Evolutionary conservation across 2,113 vertebrate species (phyloP).

Genomic region (Hirundichthys speculiger): DNA sequence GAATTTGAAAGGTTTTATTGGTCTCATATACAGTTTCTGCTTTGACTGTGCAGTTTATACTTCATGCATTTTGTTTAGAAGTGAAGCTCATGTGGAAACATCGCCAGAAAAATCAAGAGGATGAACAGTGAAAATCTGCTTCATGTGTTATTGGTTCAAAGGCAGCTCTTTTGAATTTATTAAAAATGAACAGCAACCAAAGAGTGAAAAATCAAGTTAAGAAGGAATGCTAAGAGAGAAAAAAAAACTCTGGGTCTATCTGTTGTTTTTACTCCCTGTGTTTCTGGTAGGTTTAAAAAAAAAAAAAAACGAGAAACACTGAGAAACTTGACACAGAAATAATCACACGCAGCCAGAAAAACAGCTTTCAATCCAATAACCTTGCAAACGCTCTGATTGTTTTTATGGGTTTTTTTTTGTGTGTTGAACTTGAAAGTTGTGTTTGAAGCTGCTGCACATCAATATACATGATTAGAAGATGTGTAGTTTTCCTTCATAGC

Average conservation of each 20-base stretch:
- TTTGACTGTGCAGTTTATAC: too few relatives aligned
- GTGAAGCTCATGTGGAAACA: too few relatives aligned
- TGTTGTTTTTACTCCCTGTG: background rate
- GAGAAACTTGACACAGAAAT: background rate
- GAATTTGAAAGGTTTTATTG: too few relatives aligned
- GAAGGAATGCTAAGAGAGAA: background rate
- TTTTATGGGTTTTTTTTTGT: background rate
- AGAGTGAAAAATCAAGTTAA: background rate
- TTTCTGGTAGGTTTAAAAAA: background rate
- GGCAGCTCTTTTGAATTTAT: slow-evolving; percentile 15
- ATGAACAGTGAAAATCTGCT: slow-evolving; percentile 1
- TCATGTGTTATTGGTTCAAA: slow-evolving; percentile 25
- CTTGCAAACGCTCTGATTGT: background rate
- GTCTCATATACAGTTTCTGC: too few relatives aligned
- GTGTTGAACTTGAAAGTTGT: background rate
- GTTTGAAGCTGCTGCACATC: background rate
- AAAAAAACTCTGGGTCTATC: background rate
- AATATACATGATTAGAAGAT: too few relatives aligned
- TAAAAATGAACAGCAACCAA: slow-evolving; percentile 27
- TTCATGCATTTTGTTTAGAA: too few relatives aligned
- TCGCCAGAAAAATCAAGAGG: background rate
- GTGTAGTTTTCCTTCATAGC: too few relatives aligned
- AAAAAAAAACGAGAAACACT: background rate
- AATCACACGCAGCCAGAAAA: too few relatives aligned
- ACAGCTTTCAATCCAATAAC: slow-evolving; percentile 2